Evolutionary conservation across 2,888 invertebrate species (phyloP).

Genomic region (Chalcosyrphus nemorum): DNA sequence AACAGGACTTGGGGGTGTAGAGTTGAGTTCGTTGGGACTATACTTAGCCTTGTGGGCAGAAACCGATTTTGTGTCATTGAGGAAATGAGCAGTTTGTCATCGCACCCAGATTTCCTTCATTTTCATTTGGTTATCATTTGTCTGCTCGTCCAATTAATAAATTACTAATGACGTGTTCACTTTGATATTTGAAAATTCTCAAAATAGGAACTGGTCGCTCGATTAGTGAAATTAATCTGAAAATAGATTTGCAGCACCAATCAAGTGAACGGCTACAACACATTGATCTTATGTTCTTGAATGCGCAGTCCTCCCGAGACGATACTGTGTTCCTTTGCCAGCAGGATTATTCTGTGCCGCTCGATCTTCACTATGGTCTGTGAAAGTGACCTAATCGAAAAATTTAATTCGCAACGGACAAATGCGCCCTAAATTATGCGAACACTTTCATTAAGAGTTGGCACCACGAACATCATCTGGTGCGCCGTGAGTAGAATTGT

Average conservation of each 20-base stretch:
- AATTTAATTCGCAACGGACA: conserved; percentile 40
- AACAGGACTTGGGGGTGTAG: neutral
- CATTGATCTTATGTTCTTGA: conserved; percentile 38
- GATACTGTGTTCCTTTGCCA: neutral
- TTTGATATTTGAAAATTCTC: conserved; percentile 57
- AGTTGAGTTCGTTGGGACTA: neutral
- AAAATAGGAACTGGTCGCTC: conserved; percentile 53
- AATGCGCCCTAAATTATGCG: conserved; percentile 41
- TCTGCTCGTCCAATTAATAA: conserved; percentile 44
- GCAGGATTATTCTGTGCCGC: conserved; percentile 22
- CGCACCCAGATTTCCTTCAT: neutral
- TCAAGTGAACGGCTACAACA: conserved; percentile 29
- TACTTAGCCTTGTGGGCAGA: neutral
- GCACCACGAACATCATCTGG: conserved; percentile 15
- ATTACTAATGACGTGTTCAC: conserved; percentile 46
- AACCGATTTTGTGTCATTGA: neutral
- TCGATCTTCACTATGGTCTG: conserved; percentile 41
- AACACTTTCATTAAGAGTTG: conserved; percentile 49
- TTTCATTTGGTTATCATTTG: conserved; percentile 24
- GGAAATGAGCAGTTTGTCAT: neutral
- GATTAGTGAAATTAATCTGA: conserved; percentile 57
- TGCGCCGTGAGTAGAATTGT: conserved; percentile 40
- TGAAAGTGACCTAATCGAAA: conserved; percentile 65
- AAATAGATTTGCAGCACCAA: conserved; percentile 61
- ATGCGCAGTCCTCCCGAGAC: conserved; percentile 1